Evolutionary conservation across 2,888 invertebrate genomes (phyloP), one percentile per base, ranked within the genome.

Genomic region (Drosophila siamana): DNA sequence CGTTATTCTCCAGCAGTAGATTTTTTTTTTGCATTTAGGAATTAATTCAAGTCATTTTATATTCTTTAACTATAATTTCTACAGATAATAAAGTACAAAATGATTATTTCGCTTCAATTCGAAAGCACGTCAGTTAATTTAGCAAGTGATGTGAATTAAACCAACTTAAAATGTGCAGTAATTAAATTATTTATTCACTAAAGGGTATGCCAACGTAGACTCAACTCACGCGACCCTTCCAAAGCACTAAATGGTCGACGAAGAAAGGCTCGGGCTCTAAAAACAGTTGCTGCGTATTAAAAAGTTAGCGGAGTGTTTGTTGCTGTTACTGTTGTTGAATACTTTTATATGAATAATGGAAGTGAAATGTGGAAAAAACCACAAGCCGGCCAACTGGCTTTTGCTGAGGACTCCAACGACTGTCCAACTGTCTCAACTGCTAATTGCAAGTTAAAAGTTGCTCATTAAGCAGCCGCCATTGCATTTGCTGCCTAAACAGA

Each of bases 381-480:
- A 54, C 74, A 74, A 61, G 70, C 55, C 43, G 47, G 22, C 22
- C 57, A 46, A 16, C 33, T 47, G 56, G 54, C 26, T 47, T 57
- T 46, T 30, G 55, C 22, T 54, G 62, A 57, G 48, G 60, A 68
- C 43, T 24, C 13, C 13, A 8, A 11, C 16, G 13, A 16, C 7
- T 43, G 16, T 11, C 41, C 40, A 40, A 30, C 50, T 22, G 33
- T 3, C 28, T 46, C 48, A 59, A 9, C 57, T 54, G 77, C 81
- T 82, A 82, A 82, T 84, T 82, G 84, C 78, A 75, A 80, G 69
- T 80, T 80, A 75, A 82, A 81, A 84, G 80, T 84, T 84, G 78
- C 82, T 81, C 81, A 81, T 81, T 82, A 80, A 72, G 75, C 57
- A 22, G 50, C 59, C 63, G 50, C 38, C 67, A 56, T 56, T 62